Conservation (phyloP, 2,113 vertebrate genomes). For the Calypte anna region DNA sequence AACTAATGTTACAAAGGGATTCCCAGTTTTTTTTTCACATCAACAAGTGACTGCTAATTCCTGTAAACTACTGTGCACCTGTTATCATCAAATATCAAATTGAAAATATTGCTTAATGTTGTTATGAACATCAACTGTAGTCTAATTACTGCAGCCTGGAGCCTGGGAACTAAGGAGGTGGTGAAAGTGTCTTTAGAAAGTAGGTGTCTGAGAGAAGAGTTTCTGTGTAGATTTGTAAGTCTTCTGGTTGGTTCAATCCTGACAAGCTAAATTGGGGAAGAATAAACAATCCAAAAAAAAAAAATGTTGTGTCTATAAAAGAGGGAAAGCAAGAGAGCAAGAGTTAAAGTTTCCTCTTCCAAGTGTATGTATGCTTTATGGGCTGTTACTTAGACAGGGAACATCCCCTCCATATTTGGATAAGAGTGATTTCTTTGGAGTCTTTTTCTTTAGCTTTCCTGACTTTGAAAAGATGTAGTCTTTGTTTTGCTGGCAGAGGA, state of each 20-base stretch:
- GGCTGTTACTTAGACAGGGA: neutral
- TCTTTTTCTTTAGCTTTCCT: neutral
- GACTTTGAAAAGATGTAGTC: neutral
- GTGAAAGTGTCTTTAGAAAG: neutral
- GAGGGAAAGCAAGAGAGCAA: neutral
- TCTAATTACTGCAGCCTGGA: neutral
- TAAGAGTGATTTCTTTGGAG: neutral
- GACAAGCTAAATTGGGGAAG: neutral
- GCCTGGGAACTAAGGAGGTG: neutral
- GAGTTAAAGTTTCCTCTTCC: neutral
- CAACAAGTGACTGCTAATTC: neutral
- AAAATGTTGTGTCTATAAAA: neutral
- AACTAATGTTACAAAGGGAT: neutral
- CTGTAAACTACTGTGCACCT: neutral
- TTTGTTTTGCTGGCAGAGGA: neutral
- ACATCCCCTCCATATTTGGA: neutral
- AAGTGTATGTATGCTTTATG: fast-evolving
- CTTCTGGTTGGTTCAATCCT: neutral
- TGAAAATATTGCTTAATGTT: neutral
- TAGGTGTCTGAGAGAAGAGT: neutral
- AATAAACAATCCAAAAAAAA: neutral
- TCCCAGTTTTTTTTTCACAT: neutral
- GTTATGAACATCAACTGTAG: neutral
- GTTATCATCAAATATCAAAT: neutral
- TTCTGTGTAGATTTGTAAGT: neutral